Evolutionary conservation across 2,797 vertebrate species (phyloP), one percentile per base, ranked within the genome.

Genomic region (Atherinosoma microstoma): DNA sequence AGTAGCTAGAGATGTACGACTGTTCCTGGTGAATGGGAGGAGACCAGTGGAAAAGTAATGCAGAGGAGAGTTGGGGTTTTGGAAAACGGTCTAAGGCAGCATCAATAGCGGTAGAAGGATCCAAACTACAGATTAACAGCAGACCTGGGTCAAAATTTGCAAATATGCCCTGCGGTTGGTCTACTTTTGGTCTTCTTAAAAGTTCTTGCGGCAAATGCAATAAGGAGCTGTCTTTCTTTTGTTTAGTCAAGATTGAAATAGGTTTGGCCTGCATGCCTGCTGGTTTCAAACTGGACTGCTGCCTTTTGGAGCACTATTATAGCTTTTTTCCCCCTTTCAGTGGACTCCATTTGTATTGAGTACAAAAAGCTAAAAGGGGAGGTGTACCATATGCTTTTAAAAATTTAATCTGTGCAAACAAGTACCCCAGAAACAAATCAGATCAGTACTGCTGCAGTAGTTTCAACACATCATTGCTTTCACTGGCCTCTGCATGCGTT

Each of bases 61-160:
- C 45, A 64, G 54, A 67, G 58, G 16, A 32, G 75, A 75, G 64
- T 76, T 35, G 29, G 35, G 64, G 61, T 70, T 80, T 75, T 77
- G 84, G 84, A 85, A 84, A 88, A 79, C 36, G 49, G 51, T 83
- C 51, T n/a, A 34, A 73, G 73, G 81, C 78, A 74, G 70, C 78
- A 84, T 87, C 82, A 86, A 75, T 74, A 85, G 87, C 69, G 60
- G 73, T 22, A 4, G 69, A 73, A 73, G 1, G 70, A 85, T 89
- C 85, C 86, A 87, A 80, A 58, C 68, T 58, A 13, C 74, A 89
- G 85, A 90, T 89, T 84, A 89, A 86, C 85, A 86, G 78, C 87
- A 89, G 87, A 86, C 64, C 81, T 70, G 76, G 78, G 79, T 85
- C 79, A 82, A n/a, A 77, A 75, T 79, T 24, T 83, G 75, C 67